A percentile compares a stretch with the other conserved stretches of the same genome.
phyloP scores from a whole-genome alignment of 2,888 invertebrate species.

The Megamerina dolium region DNA sequence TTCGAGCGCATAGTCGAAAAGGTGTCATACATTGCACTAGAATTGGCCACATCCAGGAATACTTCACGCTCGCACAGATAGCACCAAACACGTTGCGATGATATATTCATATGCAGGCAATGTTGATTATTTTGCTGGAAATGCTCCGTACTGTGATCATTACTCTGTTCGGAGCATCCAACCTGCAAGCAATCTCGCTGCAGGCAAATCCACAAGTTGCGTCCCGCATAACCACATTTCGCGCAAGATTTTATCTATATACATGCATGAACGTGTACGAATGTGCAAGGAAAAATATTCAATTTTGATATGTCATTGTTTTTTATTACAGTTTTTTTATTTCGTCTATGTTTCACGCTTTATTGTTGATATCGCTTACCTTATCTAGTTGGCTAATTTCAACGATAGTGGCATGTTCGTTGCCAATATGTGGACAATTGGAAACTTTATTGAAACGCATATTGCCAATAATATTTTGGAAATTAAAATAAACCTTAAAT shows the following conservation, averaged over 20 bases:
- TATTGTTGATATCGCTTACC: constrained; percentile 27
- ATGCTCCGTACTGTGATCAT: constrained; percentile 79
- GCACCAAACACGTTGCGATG: constrained; percentile 83
- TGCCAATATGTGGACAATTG: constrained; percentile 28
- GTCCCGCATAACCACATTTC: constrained; percentile 67
- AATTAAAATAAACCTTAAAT: too few relatives aligned
- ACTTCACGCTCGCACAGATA: constrained; percentile 81
- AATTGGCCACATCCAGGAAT: constrained; percentile 44
- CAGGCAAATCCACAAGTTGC: constrained; percentile 82
- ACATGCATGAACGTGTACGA: too few relatives aligned
- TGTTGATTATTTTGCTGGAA: constrained; percentile 66
- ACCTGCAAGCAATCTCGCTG: constrained; percentile 71
- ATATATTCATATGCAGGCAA: constrained; percentile 78
- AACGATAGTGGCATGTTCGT: constrained; percentile 24
- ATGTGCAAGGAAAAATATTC: too few relatives aligned
- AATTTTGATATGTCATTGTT: too few relatives aligned
- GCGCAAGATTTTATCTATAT: constrained; percentile 59
- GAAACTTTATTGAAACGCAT: too few relatives aligned
- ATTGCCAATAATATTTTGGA: too few relatives aligned
- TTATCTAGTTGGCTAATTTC: constrained; percentile 33
- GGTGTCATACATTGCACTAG: constrained; percentile 22
- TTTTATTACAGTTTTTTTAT: too few relatives aligned
- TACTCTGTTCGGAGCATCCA: constrained; percentile 76
- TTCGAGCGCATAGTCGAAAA: constrained; percentile 4
- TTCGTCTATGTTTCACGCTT: too few relatives aligned